Evolutionary conservation across 2,888 invertebrate species (phyloP).

Genomic region (Sinotaia quadrata): DNA sequence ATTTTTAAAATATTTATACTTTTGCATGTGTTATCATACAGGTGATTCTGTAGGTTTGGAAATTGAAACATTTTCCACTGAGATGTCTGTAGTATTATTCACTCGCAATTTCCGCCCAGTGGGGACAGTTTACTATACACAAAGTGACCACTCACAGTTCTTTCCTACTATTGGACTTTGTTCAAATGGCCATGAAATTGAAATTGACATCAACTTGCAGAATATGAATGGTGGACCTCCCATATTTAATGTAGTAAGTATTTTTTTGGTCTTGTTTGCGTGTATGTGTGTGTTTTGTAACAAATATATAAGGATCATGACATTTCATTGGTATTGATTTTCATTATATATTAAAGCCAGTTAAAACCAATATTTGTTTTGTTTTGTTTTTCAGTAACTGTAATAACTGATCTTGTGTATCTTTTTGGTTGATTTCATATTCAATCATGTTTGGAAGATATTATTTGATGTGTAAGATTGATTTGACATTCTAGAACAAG

Average conservation of each 20-base stretch:
- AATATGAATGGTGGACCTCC: constrained; percentile 55
- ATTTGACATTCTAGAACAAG: too few relatives aligned
- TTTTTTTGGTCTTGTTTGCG: too few relatives aligned
- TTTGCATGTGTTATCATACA: constrained; percentile 28
- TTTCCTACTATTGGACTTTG: constrained; percentile 65
- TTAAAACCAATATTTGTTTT: too few relatives aligned
- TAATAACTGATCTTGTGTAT: too few relatives aligned
- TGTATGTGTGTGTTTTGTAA: too few relatives aligned
- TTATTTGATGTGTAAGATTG: too few relatives aligned
- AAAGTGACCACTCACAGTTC: constrained; percentile 46
- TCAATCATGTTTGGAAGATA: too few relatives aligned
- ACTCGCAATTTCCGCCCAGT: constrained; percentile 61
- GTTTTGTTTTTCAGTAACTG: too few relatives aligned
- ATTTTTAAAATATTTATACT: neutral
- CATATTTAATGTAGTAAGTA: constrained; percentile 53
- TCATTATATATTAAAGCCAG: too few relatives aligned
- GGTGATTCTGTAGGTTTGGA: constrained; percentile 63
- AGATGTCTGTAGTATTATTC: constrained; percentile 59
- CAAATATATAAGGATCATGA: too few relatives aligned
- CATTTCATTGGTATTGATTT: too few relatives aligned
- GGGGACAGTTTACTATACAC: constrained; percentile 59
- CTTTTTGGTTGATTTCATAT: too few relatives aligned
- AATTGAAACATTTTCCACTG: constrained; percentile 52
- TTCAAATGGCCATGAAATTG: constrained; percentile 64
- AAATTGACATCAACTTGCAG: constrained; percentile 63